Percentiles rank a stretch among this genome's conserved stretches.
phyloP scores from a whole-genome alignment of 2,797 vertebrate genomes.

The Serranus cabrilla region DNA sequence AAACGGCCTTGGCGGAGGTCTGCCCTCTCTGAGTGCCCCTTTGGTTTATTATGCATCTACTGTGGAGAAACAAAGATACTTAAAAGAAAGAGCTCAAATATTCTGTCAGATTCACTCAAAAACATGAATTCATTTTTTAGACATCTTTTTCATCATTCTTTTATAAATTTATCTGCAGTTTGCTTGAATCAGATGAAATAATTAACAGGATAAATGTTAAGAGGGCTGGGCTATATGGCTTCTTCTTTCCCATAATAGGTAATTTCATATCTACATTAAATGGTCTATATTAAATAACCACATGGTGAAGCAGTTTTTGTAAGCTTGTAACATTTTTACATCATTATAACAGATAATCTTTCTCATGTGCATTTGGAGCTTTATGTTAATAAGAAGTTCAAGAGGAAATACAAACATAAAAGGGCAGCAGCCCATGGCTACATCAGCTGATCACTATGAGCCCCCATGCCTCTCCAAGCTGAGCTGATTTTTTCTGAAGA shows the following conservation, averaged over 20 bases:
- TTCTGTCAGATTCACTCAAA: not conserved
- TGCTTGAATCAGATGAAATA: constrained; percentile 12
- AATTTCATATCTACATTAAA: too few species aligned
- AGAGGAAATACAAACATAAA: constrained; percentile 19
- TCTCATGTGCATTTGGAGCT: not conserved
- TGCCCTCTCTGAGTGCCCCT: too few species aligned
- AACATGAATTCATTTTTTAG: not conserved
- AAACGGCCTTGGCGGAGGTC: too few species aligned
- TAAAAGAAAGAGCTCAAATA: constrained; percentile 3
- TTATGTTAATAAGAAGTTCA: constrained; percentile 21
- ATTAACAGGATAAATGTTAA: not conserved
- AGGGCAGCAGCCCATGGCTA: constrained; percentile 36
- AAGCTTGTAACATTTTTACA: too few species aligned
- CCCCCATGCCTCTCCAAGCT: constrained; percentile 20
- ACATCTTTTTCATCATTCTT: not conserved
- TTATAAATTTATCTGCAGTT: not conserved
- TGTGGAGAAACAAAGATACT: constrained; percentile 34
- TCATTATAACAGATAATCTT: too few species aligned
- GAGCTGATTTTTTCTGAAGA: constrained; percentile 63
- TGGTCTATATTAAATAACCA: too few species aligned
- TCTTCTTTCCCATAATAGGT: too few species aligned
- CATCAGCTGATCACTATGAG: constrained; percentile 59
- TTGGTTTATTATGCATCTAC: constrained; percentile 34
- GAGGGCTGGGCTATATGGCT: too few species aligned
- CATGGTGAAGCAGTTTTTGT: too few species aligned